Conservation (phyloP, 92 coral and sea anemone species). For the Plumapathes pennacea region DNA sequence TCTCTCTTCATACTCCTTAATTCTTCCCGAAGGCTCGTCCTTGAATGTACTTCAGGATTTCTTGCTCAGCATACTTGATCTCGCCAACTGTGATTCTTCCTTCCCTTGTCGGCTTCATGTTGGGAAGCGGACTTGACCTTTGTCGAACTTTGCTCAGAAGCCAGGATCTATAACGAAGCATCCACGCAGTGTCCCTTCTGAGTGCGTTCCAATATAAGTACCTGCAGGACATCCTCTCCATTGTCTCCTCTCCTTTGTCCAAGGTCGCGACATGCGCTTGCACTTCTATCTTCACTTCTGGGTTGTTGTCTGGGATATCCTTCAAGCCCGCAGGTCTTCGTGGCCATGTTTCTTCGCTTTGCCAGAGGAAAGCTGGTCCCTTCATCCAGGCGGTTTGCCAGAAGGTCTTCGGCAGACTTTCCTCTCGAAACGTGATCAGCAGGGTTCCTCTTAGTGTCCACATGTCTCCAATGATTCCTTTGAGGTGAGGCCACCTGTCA, state of each 20-base stretch:
- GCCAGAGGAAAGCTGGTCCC: conserved; percentile 36
- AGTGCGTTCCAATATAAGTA: conserved; percentile 30
- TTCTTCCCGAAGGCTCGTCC: conserved; percentile 17
- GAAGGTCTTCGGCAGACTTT: conserved; percentile 8
- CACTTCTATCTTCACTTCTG: conserved; percentile 21
- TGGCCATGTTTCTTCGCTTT: conserved; percentile 3
- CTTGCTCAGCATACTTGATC: conserved; percentile 26
- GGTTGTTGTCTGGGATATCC: conserved; percentile 6
- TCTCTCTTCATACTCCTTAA: background rate
- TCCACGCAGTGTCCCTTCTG: conserved; percentile 25
- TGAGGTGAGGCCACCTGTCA: conserved; percentile 61
- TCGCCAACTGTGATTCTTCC: conserved; percentile 43
- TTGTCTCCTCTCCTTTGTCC: background rate
- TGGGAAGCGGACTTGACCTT: background rate
- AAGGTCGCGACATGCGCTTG: background rate
- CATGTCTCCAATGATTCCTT: conserved; percentile 35
- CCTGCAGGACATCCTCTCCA: conserved; percentile 5
- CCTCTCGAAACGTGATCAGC: conserved; percentile 29
- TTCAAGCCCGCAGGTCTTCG: background rate
- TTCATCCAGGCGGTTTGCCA: conserved; percentile 1
- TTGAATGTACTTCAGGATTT: conserved; percentile 33
- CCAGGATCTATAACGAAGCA: conserved; percentile 24
- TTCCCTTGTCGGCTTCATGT: background rate
- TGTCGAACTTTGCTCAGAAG: conserved; percentile 1
- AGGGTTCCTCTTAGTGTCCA: conserved; percentile 22